phyloP scores from a whole-genome alignment of 2,888 invertebrate species.

The Anagyrus pseudococci region DNA sequence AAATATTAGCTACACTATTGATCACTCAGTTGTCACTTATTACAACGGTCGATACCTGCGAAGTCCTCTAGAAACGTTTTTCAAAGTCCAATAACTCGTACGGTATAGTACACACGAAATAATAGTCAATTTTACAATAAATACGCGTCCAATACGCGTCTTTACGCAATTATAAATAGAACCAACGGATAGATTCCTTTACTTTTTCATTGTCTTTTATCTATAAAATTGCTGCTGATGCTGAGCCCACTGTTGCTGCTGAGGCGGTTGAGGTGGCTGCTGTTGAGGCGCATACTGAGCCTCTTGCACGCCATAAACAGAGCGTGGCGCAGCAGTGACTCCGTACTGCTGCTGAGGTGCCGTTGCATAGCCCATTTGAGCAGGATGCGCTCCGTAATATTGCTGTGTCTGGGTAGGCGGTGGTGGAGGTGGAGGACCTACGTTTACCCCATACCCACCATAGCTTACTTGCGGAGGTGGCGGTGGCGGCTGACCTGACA shows the following conservation, averaged over 20 bases:
- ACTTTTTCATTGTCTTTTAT: slow-evolving; percentile 51
- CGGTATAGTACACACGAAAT: not conserved
- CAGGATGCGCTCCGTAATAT: slow-evolving; percentile 54
- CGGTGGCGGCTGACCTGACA: slow-evolving; percentile 46
- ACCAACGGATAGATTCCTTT: too few species aligned
- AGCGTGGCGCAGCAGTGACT: slow-evolving; percentile 54
- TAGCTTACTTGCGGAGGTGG: slow-evolving; percentile 56
- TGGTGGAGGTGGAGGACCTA: slow-evolving; percentile 44
- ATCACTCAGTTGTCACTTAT: too few species aligned
- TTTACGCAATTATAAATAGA: too few species aligned
- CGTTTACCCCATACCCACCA: slow-evolving; percentile 53
- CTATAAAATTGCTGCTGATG: slow-evolving; percentile 72
- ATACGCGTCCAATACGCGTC: too few species aligned
- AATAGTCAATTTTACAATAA: not conserved
- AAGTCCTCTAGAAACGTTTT: not conserved
- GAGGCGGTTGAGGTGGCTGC: slow-evolving; percentile 50
- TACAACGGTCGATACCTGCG: too few species aligned
- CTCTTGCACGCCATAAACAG: slow-evolving; percentile 53
- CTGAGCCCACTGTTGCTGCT: slow-evolving; percentile 54
- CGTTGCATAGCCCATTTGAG: slow-evolving; percentile 56
- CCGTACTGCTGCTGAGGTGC: slow-evolving; percentile 60
- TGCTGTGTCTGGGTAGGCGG: slow-evolving; percentile 56
- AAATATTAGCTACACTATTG: too few species aligned
- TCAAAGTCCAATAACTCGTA: not conserved
- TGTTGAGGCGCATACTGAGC: slow-evolving; percentile 59